Evolutionary conservation across 2,113 vertebrate species (phyloP), one percentile per base, ranked within the genome.

Genomic region (Chaenogobius annularis): DNA sequence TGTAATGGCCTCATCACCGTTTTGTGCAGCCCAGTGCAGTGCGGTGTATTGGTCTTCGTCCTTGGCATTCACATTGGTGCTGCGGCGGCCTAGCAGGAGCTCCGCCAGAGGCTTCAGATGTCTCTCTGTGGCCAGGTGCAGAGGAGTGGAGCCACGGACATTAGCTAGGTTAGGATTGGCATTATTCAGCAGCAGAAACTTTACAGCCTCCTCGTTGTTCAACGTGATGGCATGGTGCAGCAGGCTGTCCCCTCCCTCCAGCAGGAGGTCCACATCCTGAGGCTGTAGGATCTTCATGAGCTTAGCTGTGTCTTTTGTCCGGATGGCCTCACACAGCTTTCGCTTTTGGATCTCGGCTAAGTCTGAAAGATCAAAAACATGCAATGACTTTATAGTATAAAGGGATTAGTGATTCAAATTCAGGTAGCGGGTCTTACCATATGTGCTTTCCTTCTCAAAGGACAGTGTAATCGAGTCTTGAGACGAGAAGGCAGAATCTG

Each of bases 221-320:
- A 95, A 85, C 63, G 89, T 90, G 70, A 96, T 94, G 1, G 97
- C 97, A 68, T 96, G 89, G 82, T 99, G 98, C 68, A 99, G 93
- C 26, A 98, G 94, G 67, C 95, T 95, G 64, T 88, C 93, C 0
- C 95, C 94, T 7, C 95, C 94, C 0, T 99, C 98, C 10, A 98
- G 91, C 7, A 93, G 89, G 75, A 98, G 92, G 77, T 98, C 96
- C 4, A 97, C 97, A 26, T 99, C 98, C 90, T 99, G 97, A n/a
- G 98, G 98, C 89, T 98, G 97, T 40, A 98, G 94, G 83, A 99
- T 96, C 94, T 99, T 99, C 96, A 99, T 97, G 72, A 99, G 89
- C 89, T 96, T 96, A 79, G 94, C 92, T 0, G 93, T 97, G 81
- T 99, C 98, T 82, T 96, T 96, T 0, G 82, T 95, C 56, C 94